Percentiles rank a stretch among this genome's conserved stretches.
phyloP scores from a whole-genome alignment of 2,797 vertebrate species.

The Muscicapa comitata region DNA sequence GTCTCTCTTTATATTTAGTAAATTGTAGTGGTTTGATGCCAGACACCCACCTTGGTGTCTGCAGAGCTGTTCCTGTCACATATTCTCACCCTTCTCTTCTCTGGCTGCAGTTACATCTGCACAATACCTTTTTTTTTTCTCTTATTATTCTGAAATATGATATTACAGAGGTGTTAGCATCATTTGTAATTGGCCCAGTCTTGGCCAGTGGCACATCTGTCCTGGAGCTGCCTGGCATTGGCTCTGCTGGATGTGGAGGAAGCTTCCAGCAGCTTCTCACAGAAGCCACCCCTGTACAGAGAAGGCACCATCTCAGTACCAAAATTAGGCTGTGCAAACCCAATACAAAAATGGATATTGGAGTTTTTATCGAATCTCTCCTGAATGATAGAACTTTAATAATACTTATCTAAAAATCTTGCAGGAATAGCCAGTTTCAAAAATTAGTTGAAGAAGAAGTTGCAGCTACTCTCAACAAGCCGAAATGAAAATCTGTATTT shows the following conservation, averaged over 20 bases:
- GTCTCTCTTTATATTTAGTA: neutral
- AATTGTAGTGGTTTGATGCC: neutral
- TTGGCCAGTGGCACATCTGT: neutral
- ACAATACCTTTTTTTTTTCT: neutral
- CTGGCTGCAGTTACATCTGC: neutral
- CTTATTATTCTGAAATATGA: neutral
- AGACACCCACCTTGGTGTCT: neutral
- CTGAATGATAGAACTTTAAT: neutral
- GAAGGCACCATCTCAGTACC: neutral
- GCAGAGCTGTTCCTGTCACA: neutral
- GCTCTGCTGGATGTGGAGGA: neutral
- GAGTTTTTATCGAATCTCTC: neutral
- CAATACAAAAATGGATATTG: neutral
- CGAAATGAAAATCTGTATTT: neutral
- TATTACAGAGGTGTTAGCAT: neutral
- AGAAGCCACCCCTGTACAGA: neutral
- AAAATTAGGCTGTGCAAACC: neutral
- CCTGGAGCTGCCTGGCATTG: neutral
- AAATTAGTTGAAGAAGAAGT: neutral
- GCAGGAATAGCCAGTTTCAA: neutral
- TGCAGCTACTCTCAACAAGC: neutral
- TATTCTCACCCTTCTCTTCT: neutral
- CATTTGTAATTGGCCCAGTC: neutral
- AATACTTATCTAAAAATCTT: neutral
- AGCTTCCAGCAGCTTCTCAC: neutral